These are phyloP conservation scores for Pelmatolapia mariae DNA, from an alignment of 2,113 vertebrate species.

Conservation along the genomic window DNA sequence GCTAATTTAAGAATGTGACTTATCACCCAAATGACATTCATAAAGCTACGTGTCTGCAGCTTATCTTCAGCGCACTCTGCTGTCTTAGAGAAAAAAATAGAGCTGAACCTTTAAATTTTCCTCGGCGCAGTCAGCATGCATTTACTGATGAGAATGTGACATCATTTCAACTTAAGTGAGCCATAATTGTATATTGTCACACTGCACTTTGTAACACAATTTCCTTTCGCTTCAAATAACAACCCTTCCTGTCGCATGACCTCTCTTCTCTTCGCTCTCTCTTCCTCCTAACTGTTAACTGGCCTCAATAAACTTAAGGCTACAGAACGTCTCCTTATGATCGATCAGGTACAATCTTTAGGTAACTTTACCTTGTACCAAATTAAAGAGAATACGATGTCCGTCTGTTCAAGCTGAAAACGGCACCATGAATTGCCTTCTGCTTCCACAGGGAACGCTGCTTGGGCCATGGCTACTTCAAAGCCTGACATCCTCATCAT, in stretches of 20 bases:
- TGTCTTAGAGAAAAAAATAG: background rate
- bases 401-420: background rate
- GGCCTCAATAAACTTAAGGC: constrained; percentile 76
- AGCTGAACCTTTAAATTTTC: background rate
- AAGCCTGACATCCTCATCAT: constrained; percentile 98
- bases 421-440: background rate
- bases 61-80: constrained; percentile 33
- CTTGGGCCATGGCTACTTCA: constrained; percentile 99
- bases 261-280: constrained; percentile 46
- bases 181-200: constrained; percentile 11
- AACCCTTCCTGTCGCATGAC: constrained; percentile 26
- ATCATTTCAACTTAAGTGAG: background rate
- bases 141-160: background rate
- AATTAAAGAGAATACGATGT: constrained; percentile 49
- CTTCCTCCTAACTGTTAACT: constrained; percentile 60
- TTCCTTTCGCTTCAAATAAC: constrained; percentile 21
- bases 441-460: constrained; percentile 86
- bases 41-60: constrained; percentile 9
- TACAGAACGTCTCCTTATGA: constrained; percentile 81
- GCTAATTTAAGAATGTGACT: constrained; percentile 59
- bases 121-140: background rate
- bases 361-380: constrained; percentile 76
- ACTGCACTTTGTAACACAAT: background rate
- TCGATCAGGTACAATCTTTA: constrained; percentile 83
- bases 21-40: constrained; percentile 45